phyloP scores from a whole-genome alignment of 1,140 invertebrate species.

The Phthorimaea operculella region DNA sequence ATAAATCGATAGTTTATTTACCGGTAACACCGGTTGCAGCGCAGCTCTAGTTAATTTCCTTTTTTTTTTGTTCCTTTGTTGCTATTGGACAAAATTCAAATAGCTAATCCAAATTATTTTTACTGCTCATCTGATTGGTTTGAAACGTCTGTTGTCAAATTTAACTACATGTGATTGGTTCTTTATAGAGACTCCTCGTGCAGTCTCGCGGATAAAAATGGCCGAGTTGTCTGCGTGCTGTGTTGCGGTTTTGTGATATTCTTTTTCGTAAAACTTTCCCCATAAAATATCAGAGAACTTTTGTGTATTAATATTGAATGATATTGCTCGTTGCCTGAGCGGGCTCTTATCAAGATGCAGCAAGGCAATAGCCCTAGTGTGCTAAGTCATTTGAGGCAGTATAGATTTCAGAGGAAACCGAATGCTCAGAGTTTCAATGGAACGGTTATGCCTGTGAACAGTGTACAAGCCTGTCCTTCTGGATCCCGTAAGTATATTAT shows the following conservation, averaged over 20 bases:
- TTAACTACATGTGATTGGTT: slow-evolving; percentile 22
- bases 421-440: slow-evolving; percentile 38
- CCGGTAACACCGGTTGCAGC: too few relatives aligned
- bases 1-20: too few relatives aligned
- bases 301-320: slow-evolving; percentile 15
- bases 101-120: neutral
- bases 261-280: slow-evolving; percentile 34
- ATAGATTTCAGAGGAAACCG: slow-evolving; percentile 63
- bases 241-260: slow-evolving; percentile 36
- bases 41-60: too few relatives aligned
- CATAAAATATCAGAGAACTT: slow-evolving; percentile 24
- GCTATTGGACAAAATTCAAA: neutral
- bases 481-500: slow-evolving; percentile 46
- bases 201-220: slow-evolving; percentile 63
- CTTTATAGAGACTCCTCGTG: slow-evolving; percentile 14
- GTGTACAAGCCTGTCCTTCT: slow-evolving; percentile 32
- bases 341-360: slow-evolving; percentile 41
- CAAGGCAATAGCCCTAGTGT: slow-evolving; percentile 58
- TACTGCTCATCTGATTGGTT: neutral
- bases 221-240: slow-evolving; percentile 53
- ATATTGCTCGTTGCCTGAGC: slow-evolving; percentile 13
- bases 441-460: slow-evolving; percentile 25
- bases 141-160: neutral
- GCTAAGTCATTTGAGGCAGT: slow-evolving; percentile 64
- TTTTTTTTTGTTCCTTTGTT: neutral